A percentile compares a stretch with the other conserved stretches of the same genome.
phyloP scores from a whole-genome alignment of 2,797 vertebrate genomes.

The Synanceia verrucosa region DNA sequence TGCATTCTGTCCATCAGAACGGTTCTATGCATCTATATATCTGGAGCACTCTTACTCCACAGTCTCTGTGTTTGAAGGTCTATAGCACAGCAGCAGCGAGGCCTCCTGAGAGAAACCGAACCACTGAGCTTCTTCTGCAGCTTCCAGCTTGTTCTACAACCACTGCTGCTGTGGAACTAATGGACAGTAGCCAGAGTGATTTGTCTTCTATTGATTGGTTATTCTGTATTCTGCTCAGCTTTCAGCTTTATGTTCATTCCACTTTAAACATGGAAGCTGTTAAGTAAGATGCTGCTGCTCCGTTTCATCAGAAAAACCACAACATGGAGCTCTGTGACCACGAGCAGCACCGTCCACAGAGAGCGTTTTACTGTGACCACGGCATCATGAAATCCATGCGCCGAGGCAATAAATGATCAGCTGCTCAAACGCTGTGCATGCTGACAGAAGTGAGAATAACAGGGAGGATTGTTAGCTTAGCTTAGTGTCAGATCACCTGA shows the following conservation, averaged over 20 bases:
- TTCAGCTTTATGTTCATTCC: slow-evolving; percentile 20
- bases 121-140: slow-evolving; percentile 27
- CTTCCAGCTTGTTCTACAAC: slow-evolving; percentile 1
- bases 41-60: too few relatives aligned
- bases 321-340: not conserved
- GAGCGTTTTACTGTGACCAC: too few relatives aligned
- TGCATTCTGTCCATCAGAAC: not conserved
- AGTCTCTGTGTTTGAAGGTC: not conserved
- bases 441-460: not conserved
- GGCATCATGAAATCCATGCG: too few relatives aligned
- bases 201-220: slow-evolving; percentile 54
- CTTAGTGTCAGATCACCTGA: too few relatives aligned
- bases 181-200: slow-evolving; percentile 41
- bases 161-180: slow-evolving; percentile 23
- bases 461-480: too few relatives aligned
- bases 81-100: not conserved
- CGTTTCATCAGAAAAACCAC: not conserved
- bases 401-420: too few relatives aligned
- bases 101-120: slow-evolving; percentile 31
- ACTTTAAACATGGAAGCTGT: not conserved
- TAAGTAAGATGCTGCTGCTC: not conserved
- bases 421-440: too few relatives aligned
- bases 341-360: fast-evolving
- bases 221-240: slow-evolving; percentile 34
- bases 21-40: too few relatives aligned